phyloP scores from a whole-genome alignment of 2,888 invertebrate genomes.

The Pseudolycoriella hygida region DNA sequence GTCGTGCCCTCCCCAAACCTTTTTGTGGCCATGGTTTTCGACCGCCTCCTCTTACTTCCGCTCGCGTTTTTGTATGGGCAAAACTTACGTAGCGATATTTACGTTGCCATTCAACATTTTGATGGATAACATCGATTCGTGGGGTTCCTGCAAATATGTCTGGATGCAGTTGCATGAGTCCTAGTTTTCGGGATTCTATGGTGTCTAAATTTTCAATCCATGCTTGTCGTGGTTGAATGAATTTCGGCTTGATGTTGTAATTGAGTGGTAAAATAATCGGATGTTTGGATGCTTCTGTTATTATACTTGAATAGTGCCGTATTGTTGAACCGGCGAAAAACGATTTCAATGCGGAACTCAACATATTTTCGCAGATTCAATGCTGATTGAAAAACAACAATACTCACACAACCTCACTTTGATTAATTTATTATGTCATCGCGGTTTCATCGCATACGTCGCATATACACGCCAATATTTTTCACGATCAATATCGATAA shows the following conservation, averaged over 20 bases:
- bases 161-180: constrained; percentile 78
- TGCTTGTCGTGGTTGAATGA: constrained; percentile 41
- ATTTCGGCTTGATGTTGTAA: not conserved
- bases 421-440: no score
- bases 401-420: no score
- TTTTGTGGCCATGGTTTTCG: constrained; percentile 97
- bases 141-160: constrained; percentile 68
- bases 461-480: no score
- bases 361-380: not conserved
- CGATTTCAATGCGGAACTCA: not conserved
- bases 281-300: not conserved
- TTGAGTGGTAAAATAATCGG: not conserved
- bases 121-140: constrained; percentile 68
- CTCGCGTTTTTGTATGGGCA: constrained; percentile 57
- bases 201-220: constrained; percentile 77
- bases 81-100: constrained; percentile 68
- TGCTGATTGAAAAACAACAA: no score
- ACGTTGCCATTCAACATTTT: constrained; percentile 74
- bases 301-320: not conserved
- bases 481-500: no score
- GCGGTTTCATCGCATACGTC: no score
- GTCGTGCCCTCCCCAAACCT: constrained; percentile 74
- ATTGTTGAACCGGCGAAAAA: not conserved
- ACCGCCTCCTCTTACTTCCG: constrained; percentile 79
- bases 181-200: constrained; percentile 58